A percentile compares a stretch with the other conserved stretches of the same genome.
These are phyloP conservation scores for Propithecus perrieri DNA, from an alignment of 2,797 vertebrate genomes.

Conservation along the genomic window DNA sequence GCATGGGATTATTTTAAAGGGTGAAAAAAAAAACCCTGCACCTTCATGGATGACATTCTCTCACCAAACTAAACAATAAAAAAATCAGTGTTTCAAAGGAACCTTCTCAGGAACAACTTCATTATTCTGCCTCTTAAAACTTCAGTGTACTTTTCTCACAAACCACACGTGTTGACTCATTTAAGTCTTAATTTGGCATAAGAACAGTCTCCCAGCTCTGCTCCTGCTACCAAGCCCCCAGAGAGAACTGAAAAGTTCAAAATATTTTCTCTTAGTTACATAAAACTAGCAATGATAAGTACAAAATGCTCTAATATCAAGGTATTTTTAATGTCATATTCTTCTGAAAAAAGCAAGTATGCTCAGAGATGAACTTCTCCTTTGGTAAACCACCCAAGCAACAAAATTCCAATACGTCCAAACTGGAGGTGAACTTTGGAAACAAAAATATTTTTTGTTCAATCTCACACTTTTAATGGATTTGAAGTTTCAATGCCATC, in stretches of 20 bases:
- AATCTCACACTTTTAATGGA: constrained; percentile 59
- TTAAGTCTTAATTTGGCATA: constrained; percentile 72
- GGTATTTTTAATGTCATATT: constrained; percentile 53
- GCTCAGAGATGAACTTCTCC: constrained; percentile 42
- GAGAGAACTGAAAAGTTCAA: constrained; percentile 73
- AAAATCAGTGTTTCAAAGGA: neutral
- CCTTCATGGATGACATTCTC: neutral
- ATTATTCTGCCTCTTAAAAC: constrained; percentile 62
- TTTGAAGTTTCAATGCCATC: constrained; percentile 65
- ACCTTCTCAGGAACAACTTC: constrained; percentile 39
- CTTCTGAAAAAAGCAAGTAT: constrained; percentile 51
- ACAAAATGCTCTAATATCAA: neutral
- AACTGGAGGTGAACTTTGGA: constrained; percentile 58
- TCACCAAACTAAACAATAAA: neutral
- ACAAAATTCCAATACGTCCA: neutral
- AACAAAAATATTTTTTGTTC: constrained; percentile 58
- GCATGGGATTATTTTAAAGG: neutral
- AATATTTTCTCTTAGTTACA: constrained; percentile 72
- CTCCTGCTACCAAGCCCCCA: constrained; percentile 66
- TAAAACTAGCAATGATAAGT: neutral
- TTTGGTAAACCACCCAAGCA: constrained; percentile 56
- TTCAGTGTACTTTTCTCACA: constrained; percentile 67
- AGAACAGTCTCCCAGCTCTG: constrained; percentile 74
- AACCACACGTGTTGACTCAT: constrained; percentile 79
- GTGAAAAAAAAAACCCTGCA: neutral